These are phyloP conservation scores for Steinernema carpocapsae DNA, from an alignment of 2,888 invertebrate genomes.

Conservation along the genomic window DNA sequence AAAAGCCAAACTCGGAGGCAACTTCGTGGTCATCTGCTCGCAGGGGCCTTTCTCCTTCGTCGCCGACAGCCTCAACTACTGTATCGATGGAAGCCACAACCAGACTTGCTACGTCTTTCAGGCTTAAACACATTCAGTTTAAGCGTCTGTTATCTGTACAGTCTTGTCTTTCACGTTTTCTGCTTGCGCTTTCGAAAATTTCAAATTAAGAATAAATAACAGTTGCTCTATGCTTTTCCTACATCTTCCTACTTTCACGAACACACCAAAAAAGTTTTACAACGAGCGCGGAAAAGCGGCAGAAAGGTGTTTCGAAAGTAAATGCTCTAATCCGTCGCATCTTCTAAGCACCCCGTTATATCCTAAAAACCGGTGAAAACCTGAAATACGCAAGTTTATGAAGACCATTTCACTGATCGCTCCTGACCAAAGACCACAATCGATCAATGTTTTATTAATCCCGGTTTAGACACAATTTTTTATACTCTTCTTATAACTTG, in stretches of 20 bases:
- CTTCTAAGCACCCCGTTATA: background rate
- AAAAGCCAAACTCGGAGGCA: slow-evolving; percentile 53
- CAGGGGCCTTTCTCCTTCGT: slow-evolving; percentile 55
- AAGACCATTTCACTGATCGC: background rate
- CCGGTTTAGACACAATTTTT: too few species aligned
- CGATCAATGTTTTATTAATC: too few species aligned
- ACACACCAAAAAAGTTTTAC: background rate
- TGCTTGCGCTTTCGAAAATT: background rate
- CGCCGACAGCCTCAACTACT: slow-evolving; percentile 53
- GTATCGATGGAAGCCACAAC: slow-evolving; percentile 47
- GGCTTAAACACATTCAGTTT: slow-evolving; percentile 33
- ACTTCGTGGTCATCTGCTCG: slow-evolving; percentile 57
- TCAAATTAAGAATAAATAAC: background rate
- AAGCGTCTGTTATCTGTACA: slow-evolving; percentile 20
- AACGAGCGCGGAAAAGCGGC: background rate
- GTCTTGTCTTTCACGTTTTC: background rate
- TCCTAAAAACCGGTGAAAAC: background rate
- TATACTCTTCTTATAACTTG: too few species aligned
- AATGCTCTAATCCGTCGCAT: background rate
- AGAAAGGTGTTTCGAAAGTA: too few species aligned
- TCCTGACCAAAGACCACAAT: too few species aligned
- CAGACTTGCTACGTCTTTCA: slow-evolving; percentile 49
- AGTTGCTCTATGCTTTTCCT: background rate
- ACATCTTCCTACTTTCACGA: background rate
- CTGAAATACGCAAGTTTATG: background rate